These are phyloP conservation scores for Catharus minimus DNA, from an alignment of 2,113 vertebrate genomes.

Conservation along the genomic window DNA sequence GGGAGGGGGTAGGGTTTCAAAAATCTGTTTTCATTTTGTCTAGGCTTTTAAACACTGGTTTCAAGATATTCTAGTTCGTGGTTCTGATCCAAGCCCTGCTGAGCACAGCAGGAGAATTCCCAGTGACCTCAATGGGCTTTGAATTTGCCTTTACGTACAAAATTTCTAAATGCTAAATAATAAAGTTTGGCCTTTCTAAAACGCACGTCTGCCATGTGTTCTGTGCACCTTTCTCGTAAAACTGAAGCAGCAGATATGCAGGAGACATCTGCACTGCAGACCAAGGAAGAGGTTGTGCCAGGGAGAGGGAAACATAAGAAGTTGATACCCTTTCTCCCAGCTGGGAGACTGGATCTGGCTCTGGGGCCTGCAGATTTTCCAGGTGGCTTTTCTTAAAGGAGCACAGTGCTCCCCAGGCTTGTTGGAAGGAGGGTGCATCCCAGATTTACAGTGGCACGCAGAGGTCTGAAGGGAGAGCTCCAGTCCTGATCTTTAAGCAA, in stretches of 20 bases:
- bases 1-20: neutral
- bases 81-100: slow-evolving; percentile 9
- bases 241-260: neutral
- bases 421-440: neutral
- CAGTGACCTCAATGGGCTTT: neutral
- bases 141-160: neutral
- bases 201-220: neutral
- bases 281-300: neutral
- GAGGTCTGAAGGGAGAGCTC: neutral
- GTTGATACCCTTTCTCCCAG: neutral
- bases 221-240: neutral
- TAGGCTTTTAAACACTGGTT: slow-evolving; percentile 7
- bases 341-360: neutral
- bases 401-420: neutral
- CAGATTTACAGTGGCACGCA: accelerated
- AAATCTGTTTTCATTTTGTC: slow-evolving; percentile 15
- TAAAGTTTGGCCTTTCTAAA: neutral
- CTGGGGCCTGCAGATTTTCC: neutral
- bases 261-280: slow-evolving; percentile 1
- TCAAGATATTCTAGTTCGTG: slow-evolving; percentile 8
- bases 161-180: neutral
- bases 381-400: neutral
- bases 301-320: neutral
- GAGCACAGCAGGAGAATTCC: neutral
- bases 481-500: neutral